These are phyloP conservation scores for Falcunculus frontatus DNA, from an alignment of 2,113 vertebrate species.

Conservation along the genomic window DNA sequence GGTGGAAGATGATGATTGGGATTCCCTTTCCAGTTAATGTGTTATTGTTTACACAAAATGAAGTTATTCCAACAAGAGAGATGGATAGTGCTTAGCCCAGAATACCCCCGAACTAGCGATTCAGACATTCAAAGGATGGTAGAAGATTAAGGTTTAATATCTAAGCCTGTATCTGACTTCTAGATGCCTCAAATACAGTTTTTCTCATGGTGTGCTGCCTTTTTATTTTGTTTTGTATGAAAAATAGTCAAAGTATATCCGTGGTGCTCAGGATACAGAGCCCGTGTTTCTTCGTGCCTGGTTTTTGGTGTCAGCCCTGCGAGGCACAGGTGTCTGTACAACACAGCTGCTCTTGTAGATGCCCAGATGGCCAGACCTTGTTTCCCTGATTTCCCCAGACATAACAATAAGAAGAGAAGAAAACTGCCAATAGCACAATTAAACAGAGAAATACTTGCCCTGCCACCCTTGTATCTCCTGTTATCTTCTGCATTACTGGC, in stretches of 20 bases:
- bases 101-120: not conserved
- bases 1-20: not conserved
- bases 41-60: not conserved
- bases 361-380: not conserved
- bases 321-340: not conserved
- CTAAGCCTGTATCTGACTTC: not conserved
- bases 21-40: not conserved
- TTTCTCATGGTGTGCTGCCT: not conserved
- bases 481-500: not conserved
- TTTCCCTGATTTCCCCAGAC: not conserved
- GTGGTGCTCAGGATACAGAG: not conserved
- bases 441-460: not conserved
- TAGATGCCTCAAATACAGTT: not conserved
- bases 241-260: not conserved
- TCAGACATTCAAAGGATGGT: not conserved
- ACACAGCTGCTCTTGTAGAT: not conserved
- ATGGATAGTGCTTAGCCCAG: not conserved
- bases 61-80: not conserved
- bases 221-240: not conserved
- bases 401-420: not conserved
- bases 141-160: not conserved
- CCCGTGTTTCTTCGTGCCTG: not conserved
- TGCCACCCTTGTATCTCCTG: not conserved
- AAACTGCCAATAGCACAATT: not conserved
- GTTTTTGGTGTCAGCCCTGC: not conserved